Evolutionary conservation across 2,888 invertebrate genomes (phyloP).

Genomic region (Trimorus sp.): DNA sequence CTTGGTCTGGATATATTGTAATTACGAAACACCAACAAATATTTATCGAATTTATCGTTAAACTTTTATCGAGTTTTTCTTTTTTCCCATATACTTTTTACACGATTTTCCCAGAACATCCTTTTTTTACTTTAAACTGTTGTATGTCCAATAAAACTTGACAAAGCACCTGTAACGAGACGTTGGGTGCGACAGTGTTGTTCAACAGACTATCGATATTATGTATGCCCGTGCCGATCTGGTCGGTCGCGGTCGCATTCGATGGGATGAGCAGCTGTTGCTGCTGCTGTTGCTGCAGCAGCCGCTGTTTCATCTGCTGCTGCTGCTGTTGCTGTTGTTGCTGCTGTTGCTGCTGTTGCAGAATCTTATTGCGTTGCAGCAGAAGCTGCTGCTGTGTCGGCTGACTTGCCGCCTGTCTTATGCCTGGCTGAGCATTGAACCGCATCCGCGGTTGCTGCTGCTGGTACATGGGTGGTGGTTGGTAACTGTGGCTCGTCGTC

Average conservation of each 20-base stretch:
- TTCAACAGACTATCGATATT: conserved; percentile 93
- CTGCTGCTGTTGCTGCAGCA: conserved; percentile 90
- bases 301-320: conserved; percentile 85
- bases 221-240: conserved; percentile 83
- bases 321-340: conserved; percentile 83
- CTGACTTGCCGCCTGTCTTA: conserved; percentile 74
- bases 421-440: conserved; percentile 76
- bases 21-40: too few relatives aligned
- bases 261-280: conserved; percentile 92
- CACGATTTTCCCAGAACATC: too few relatives aligned
- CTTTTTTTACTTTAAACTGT: too few relatives aligned
- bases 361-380: conserved; percentile 73
- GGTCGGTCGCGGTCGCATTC: conserved; percentile 86
- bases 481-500: conserved; percentile 80
- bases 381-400: conserved; percentile 81
- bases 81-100: too few relatives aligned
- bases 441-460: conserved; percentile 80
- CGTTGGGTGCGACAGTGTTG: conserved; percentile 94
- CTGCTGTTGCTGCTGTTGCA: conserved; percentile 78
- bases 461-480: conserved; percentile 79
- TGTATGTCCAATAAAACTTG: too few relatives aligned
- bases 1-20: too few relatives aligned
- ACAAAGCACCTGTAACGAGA: conserved; percentile 87
- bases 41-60: too few relatives aligned
- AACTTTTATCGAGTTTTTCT: too few relatives aligned